phyloP scores from a whole-genome alignment of 2,888 invertebrate genomes.

The Yponomeuta plumbellus region DNA sequence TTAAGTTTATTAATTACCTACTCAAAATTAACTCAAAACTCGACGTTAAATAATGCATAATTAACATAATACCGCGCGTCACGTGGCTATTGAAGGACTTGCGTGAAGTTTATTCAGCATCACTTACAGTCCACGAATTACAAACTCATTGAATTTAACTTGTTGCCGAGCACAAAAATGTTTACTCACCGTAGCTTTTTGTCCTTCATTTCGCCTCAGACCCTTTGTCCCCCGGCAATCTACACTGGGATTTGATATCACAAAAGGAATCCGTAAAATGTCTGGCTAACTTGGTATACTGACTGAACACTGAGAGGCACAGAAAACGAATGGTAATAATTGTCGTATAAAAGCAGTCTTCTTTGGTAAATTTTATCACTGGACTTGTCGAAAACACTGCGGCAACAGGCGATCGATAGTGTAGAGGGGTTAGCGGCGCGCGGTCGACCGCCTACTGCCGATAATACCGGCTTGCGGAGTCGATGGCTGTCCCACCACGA shows the following conservation, averaged over 20 bases:
- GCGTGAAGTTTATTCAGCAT: background rate
- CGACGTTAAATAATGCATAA: too few relatives aligned
- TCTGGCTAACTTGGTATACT: too few relatives aligned
- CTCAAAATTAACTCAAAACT: too few relatives aligned
- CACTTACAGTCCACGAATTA: background rate
- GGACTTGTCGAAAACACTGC: background rate
- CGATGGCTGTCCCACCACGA: background rate
- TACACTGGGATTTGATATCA: background rate
- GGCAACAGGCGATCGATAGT: background rate
- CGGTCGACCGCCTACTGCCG: background rate
- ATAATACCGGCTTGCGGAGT: background rate
- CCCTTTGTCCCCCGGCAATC: background rate
- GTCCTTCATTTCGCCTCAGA: background rate
- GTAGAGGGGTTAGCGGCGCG: background rate
- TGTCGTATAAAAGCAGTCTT: background rate
- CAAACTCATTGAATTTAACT: background rate
- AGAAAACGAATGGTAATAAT: background rate
- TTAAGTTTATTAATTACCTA: too few relatives aligned
- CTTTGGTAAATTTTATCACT: background rate
- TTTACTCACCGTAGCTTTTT: background rate
- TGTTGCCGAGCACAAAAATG: background rate
- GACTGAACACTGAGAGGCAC: too few relatives aligned
- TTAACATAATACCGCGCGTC: background rate
- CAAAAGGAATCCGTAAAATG: background rate
- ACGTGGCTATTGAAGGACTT: background rate